These are phyloP conservation scores for Silurus lanzhouensis DNA, from an alignment of 2,797 vertebrate genomes.

Conservation along the genomic window DNA sequence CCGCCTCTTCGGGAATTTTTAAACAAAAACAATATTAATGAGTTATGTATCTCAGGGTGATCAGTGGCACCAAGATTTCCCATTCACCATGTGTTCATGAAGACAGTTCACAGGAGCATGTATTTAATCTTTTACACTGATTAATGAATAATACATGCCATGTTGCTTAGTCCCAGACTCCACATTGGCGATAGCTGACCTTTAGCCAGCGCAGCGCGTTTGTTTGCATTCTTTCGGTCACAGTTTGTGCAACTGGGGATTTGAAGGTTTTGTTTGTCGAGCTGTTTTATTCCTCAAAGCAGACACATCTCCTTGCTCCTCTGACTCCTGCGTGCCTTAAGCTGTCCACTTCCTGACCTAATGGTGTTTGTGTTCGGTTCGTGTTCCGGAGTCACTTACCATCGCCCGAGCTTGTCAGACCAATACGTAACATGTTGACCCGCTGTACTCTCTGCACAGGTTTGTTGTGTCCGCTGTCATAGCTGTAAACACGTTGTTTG, in stretches of 20 bases:
- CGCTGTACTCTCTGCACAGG: constrained; percentile 31
- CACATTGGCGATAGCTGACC: constrained; percentile 50
- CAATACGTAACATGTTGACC: constrained; percentile 51
- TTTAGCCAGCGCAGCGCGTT: constrained; percentile 50
- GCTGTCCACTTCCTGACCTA: constrained; percentile 60
- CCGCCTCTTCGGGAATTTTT: too few relatives aligned
- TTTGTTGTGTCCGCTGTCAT: constrained; percentile 60
- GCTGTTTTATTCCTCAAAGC: constrained; percentile 58
- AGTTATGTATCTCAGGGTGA: not conserved
- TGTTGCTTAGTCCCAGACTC: constrained; percentile 34
- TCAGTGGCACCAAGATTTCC: too few relatives aligned
- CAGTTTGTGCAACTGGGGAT: constrained; percentile 65
- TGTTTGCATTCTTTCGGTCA: constrained; percentile 69
- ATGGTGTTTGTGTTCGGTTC: constrained; percentile 66
- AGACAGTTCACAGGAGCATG: too few relatives aligned
- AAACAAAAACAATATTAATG: not conserved
- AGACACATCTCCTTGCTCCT: constrained; percentile 50
- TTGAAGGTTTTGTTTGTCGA: constrained; percentile 57
- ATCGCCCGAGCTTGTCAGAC: constrained; percentile 47
- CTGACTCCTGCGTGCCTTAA: constrained; percentile 58
- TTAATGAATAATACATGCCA: constrained; percentile 38
- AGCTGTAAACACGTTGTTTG: constrained; percentile 57
- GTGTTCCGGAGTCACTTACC: constrained; percentile 48
- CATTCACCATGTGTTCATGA: not conserved
- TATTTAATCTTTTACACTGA: not conserved